Percentiles rank a stretch among this genome's conserved stretches.
Conservation (phyloP, 1,140 invertebrate species). For the Hylyphantes graminicola region DNA sequence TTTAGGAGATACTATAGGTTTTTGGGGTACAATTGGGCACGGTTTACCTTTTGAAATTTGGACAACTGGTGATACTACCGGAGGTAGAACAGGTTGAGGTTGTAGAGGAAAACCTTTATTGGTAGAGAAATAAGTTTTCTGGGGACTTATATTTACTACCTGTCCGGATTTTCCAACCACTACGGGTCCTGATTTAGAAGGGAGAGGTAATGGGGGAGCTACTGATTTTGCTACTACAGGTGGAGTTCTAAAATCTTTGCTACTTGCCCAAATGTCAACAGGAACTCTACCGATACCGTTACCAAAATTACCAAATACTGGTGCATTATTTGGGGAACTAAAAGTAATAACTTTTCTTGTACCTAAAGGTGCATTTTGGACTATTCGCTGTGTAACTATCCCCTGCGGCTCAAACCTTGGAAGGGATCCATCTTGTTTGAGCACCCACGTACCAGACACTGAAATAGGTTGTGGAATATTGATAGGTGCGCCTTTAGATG, state of each 20-base stretch:
- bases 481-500: constrained; percentile 22
- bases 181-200: constrained; percentile 3
- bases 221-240: constrained; percentile 23
- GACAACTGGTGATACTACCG: neutral
- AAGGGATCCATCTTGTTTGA: constrained; percentile 39
- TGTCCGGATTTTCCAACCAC: constrained; percentile 2
- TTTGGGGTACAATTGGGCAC: constrained; percentile 16
- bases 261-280: no score
- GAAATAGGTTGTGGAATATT: neutral
- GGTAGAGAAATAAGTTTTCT: neutral
- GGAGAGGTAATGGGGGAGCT: neutral
- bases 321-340: constrained; percentile 29
- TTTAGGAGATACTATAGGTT: neutral
- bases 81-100: constrained; percentile 7
- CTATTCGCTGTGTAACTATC: neutral
- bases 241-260: neutral
- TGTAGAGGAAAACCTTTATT: constrained; percentile 9
- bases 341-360: no score
- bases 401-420: constrained; percentile 39
- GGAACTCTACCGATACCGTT: no score
- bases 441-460: constrained; percentile 44
- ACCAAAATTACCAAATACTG: no score
- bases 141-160: neutral
- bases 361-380: neutral
- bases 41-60: constrained; percentile 35